A percentile compares a stretch with the other conserved stretches of the same genome.
phyloP scores from a whole-genome alignment of 2,113 vertebrate species.

The Pachypanchax playfairii region DNA sequence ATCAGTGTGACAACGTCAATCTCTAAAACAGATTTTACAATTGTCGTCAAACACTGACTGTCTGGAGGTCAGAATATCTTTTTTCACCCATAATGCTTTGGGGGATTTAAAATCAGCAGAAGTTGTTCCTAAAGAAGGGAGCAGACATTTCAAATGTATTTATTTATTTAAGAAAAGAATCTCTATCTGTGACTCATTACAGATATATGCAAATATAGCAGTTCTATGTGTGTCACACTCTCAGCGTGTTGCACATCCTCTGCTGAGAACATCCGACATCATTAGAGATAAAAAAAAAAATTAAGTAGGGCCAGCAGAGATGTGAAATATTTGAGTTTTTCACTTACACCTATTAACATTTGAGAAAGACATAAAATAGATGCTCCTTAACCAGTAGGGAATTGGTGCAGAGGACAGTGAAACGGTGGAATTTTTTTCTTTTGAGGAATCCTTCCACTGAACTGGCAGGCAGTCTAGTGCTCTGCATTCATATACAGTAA shows the following conservation, averaged over 20 bases:
- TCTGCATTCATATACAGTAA: slow-evolving; percentile 47
- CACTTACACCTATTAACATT: slow-evolving; percentile 39
- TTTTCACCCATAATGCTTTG: background rate
- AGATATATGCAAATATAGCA: slow-evolving; percentile 16
- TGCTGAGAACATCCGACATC: slow-evolving; percentile 27
- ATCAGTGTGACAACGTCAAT: too few relatives aligned
- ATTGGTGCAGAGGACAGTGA: slow-evolving; percentile 8
- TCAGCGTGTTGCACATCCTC: slow-evolving; percentile 15
- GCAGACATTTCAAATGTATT: too few relatives aligned
- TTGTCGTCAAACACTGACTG: background rate
- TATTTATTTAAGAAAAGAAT: slow-evolving; percentile 15
- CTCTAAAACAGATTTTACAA: too few relatives aligned
- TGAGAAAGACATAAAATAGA: slow-evolving; percentile 34
- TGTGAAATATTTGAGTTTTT: slow-evolving; percentile 23
- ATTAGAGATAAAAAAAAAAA: slow-evolving; percentile 17
- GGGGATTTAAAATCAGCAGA: background rate
- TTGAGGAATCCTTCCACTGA: slow-evolving; percentile 9
- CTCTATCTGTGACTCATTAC: background rate
- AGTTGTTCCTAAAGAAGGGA: background rate
- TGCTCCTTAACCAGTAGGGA: background rate
- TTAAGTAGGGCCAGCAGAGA: slow-evolving; percentile 9
- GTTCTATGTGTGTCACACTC: background rate
- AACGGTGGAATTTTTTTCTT: slow-evolving; percentile 8
- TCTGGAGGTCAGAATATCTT: background rate
- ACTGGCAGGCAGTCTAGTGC: slow-evolving; percentile 9